Evolutionary conservation across 2,113 vertebrate genomes (phyloP).

Genomic region (Opisthocomus hoazin): DNA sequence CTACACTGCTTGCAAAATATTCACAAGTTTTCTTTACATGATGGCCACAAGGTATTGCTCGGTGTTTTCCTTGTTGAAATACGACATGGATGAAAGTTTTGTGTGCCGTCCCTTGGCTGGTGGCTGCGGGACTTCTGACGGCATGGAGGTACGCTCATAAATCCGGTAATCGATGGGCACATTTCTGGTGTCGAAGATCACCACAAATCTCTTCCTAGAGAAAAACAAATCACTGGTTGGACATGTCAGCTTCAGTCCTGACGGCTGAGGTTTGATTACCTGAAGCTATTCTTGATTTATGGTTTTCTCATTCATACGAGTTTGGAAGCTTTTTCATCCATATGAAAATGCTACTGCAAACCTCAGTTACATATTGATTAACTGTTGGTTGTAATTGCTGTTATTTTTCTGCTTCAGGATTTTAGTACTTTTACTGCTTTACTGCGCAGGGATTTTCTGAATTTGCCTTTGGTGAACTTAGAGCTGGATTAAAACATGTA

Average conservation of each 20-base stretch:
- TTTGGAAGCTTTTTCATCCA: not conserved
- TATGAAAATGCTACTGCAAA: not conserved
- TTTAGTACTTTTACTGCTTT: too few species aligned
- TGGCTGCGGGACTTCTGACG: not conserved
- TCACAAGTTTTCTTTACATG: not conserved
- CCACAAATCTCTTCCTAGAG: not conserved
- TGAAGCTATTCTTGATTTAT: not conserved
- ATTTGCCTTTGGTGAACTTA: accelerated
- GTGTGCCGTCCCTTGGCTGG: not conserved
- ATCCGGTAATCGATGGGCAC: not conserved
- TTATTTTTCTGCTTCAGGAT: not conserved
- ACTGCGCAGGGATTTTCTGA: not conserved
- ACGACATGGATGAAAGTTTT: accelerated
- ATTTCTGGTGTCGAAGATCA: not conserved
- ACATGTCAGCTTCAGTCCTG: not conserved
- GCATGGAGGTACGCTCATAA: not conserved
- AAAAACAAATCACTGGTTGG: not conserved
- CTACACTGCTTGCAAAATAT: not conserved
- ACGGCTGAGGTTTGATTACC: not conserved
- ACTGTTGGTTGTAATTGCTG: not conserved
- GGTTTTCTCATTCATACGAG: not conserved
- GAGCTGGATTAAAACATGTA: not conserved
- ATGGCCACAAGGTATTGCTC: not conserved
- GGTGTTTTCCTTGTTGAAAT: not conserved
- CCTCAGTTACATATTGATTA: not conserved